Evolutionary conservation across 1,140 invertebrate species (phyloP).

Genomic region (Melanaphis sacchari): DNA sequence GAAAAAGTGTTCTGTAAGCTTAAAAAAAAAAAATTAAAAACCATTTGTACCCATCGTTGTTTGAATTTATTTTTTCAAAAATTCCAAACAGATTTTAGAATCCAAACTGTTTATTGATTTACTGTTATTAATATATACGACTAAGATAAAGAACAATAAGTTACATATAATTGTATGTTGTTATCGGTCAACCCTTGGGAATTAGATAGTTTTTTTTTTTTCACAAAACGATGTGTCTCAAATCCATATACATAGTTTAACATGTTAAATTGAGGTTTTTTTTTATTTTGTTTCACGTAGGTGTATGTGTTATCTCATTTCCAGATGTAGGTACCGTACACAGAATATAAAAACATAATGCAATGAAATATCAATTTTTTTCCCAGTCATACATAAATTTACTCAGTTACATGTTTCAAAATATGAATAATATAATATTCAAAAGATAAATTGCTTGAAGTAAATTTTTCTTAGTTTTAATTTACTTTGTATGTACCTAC

Average conservation of each 20-base stretch:
- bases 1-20: neutral
- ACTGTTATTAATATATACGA: neutral
- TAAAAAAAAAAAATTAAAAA: neutral
- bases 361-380: neutral
- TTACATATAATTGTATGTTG: neutral
- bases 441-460: neutral
- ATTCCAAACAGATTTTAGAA: neutral
- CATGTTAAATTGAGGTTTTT: neutral
- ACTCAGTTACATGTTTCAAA: neutral
- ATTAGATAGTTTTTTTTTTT: neutral
- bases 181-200: neutral
- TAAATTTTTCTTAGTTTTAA: neutral
- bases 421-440: neutral
- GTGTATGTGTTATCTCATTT: neutral
- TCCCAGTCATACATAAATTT: neutral
- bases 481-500: neutral
- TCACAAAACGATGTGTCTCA: neutral
- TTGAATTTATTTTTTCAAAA: neutral
- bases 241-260: conserved; percentile 6
- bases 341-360: neutral
- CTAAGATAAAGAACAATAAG: neutral
- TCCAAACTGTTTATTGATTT: neutral
- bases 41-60: neutral
- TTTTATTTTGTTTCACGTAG: neutral
- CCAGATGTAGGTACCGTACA: neutral